Evolutionary conservation across 2,113 vertebrate genomes (phyloP).

Genomic region (Python bivittatus): DNA sequence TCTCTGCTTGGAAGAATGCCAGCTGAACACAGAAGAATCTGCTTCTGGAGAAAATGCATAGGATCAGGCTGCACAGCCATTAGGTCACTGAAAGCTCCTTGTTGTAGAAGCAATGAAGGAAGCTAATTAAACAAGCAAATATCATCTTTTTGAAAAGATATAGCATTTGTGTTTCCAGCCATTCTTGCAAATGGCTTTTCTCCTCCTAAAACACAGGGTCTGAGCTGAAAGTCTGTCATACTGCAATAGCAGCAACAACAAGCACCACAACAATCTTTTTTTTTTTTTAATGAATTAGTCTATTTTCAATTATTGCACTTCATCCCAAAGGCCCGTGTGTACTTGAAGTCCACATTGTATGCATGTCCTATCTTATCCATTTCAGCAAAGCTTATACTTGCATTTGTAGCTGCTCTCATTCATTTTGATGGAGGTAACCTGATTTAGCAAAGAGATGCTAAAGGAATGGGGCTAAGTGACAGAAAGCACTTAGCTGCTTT

Average conservation of each 20-base stretch:
- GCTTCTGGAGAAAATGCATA: neutral
- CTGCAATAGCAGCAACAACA: constrained; percentile 4
- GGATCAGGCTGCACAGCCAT: constrained; percentile 2
- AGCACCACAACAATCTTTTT: neutral
- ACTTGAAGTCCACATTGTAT: neutral
- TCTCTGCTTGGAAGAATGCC: neutral
- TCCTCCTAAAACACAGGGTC: neutral
- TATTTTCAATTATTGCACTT: neutral
- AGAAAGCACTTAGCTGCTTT: neutral
- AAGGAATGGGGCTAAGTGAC: neutral
- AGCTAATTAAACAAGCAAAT: neutral
- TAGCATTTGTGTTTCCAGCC: constrained; percentile 1
- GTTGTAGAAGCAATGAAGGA: constrained; percentile 5
- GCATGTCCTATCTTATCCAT: neutral
- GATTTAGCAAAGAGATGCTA: neutral
- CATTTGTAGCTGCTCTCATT: neutral
- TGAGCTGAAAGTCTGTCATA: constrained; percentile 6
- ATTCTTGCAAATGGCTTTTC: neutral
- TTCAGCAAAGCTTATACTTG: neutral
- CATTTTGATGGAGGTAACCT: neutral
- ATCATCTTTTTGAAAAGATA: constrained; percentile 8
- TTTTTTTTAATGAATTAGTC: neutral
- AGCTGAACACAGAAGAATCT: neutral
- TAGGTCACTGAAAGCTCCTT: neutral
- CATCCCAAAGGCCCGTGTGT: neutral